Evolutionary conservation across 2,113 vertebrate genomes (phyloP).

Genomic region (Rhineura floridana): DNA sequence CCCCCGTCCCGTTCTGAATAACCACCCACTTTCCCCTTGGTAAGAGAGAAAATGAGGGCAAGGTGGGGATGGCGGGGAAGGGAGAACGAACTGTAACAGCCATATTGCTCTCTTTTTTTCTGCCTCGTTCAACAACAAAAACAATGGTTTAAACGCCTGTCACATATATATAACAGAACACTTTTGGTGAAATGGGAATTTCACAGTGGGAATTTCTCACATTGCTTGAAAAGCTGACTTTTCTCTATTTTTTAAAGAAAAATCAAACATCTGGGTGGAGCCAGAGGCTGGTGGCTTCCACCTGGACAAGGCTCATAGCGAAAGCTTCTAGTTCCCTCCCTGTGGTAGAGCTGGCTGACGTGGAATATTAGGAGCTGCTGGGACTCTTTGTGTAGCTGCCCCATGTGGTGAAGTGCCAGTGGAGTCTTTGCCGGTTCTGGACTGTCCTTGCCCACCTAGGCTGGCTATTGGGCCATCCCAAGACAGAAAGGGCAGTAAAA

Average conservation of each 20-base stretch:
- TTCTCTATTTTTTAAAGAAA: neutral
- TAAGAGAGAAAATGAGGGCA: slow-evolving; percentile 4
- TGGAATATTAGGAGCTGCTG: neutral
- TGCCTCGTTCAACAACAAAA: neutral
- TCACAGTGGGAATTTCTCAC: neutral
- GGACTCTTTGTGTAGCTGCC: neutral
- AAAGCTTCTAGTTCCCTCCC: neutral
- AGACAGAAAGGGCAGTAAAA: neutral
- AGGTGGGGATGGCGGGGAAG: neutral
- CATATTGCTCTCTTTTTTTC: neutral
- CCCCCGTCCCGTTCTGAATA: neutral
- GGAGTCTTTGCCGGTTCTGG: neutral
- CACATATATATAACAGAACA: neutral
- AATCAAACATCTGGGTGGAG: neutral
- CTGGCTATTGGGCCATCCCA: neutral
- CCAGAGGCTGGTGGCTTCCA: neutral
- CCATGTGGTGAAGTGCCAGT: neutral
- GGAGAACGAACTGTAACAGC: neutral
- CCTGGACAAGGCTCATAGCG: neutral
- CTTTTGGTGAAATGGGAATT: neutral
- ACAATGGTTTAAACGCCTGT: neutral
- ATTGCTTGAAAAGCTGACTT: neutral
- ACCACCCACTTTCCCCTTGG: slow-evolving; percentile 48
- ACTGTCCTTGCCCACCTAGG: neutral
- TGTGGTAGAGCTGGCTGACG: neutral